Percentiles rank a stretch among this genome's conserved stretches.
phyloP scores from a whole-genome alignment of 2,113 vertebrate species.

The Macaca mulatta region DNA sequence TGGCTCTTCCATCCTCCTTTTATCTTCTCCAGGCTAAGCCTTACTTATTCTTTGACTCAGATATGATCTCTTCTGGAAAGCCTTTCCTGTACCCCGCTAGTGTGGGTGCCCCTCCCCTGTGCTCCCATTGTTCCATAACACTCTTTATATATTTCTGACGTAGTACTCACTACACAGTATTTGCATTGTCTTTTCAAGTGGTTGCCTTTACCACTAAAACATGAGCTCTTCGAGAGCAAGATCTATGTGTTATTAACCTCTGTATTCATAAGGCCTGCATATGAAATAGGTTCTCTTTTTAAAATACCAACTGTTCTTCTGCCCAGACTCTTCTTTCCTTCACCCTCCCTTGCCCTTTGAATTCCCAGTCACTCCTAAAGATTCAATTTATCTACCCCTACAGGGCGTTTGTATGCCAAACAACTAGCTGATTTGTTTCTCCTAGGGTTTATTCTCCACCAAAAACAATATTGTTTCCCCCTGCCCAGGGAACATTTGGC shows the following conservation, averaged over 20 bases:
- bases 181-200: background rate
- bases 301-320: background rate
- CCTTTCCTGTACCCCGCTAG: background rate
- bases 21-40: slow-evolving; percentile 26
- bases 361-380: slow-evolving; percentile 15
- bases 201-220: slow-evolving; percentile 14
- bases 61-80: slow-evolving; percentile 19
- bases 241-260: background rate
- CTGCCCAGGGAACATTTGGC: background rate
- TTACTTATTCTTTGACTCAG: slow-evolving; percentile 19
- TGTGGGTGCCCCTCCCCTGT: background rate
- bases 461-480: background rate
- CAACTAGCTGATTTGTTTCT: background rate
- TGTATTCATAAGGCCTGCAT: background rate
- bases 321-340: background rate
- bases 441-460: background rate
- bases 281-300: slow-evolving; percentile 30
- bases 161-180: background rate
- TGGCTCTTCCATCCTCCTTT: background rate
- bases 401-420: background rate
- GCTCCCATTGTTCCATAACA: background rate
- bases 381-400: background rate
- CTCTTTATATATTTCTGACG: background rate
- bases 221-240: background rate
- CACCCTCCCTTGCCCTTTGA: background rate